A percentile compares a stretch with the other conserved stretches of the same genome.
phyloP scores from a whole-genome alignment of 2,888 invertebrate genomes.

The Scelioninae gen. 1 region DNA sequence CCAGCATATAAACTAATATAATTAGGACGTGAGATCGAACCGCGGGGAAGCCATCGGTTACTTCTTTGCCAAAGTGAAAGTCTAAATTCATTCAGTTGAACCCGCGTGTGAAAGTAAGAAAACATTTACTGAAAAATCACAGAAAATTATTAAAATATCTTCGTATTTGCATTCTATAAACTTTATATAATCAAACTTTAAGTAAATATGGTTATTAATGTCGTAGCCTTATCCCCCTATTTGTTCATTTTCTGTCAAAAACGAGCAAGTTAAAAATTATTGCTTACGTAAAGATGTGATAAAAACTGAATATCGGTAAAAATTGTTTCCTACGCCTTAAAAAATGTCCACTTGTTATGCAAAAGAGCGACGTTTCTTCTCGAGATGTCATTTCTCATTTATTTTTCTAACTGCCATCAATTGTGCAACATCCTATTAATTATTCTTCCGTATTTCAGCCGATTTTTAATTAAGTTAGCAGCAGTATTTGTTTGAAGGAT shows the following conservation, averaged over 20 bases:
- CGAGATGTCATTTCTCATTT: not conserved
- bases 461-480: conserved; percentile 33
- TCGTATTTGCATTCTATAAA: too few relatives aligned
- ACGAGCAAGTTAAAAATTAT: too few relatives aligned
- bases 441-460: conserved; percentile 30
- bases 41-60: conserved; percentile 36
- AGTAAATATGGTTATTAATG: too few relatives aligned
- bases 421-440: conserved; percentile 30
- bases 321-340: too few relatives aligned
- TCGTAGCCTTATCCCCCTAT: too few relatives aligned
- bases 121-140: conserved; percentile 34
- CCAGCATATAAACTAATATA: conserved; percentile 60
- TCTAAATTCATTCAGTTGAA: conserved; percentile 49
- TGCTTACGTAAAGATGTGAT: too few relatives aligned
- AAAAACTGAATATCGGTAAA: too few relatives aligned
- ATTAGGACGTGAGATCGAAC: conserved; percentile 68
- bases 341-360: conserved; percentile 80
- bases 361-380: conserved; percentile 78
- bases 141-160: conserved; percentile 16
- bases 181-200: too few relatives aligned
- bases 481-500: not conserved
- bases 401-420: not conserved
- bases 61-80: conserved; percentile 55
- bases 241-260: too few relatives aligned
- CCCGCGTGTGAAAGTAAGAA: conserved; percentile 48